A percentile compares a stretch with the other conserved stretches of the same genome.
These are phyloP conservation scores for Seriola aureovittata DNA, from an alignment of 2,113 vertebrate genomes.

Conservation along the genomic window DNA sequence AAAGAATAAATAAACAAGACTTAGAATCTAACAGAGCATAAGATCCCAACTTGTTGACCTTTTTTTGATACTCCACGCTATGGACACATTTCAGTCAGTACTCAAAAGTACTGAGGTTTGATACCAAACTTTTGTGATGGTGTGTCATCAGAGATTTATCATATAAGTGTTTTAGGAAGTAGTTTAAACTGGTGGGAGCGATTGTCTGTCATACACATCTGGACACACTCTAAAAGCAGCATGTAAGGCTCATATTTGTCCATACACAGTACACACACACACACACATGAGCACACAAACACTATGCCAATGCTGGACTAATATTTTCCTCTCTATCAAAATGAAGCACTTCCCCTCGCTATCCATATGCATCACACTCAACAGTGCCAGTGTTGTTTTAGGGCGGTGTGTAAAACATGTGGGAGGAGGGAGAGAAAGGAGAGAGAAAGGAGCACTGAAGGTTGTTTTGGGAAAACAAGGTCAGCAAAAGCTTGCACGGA, in stretches of 20 bases:
- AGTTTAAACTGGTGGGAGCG: slow-evolving; percentile 11
- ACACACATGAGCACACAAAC: slow-evolving; percentile 39
- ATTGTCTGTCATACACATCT: slow-evolving; percentile 19
- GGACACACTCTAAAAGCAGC: slow-evolving; percentile 10
- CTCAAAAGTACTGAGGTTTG: not conserved
- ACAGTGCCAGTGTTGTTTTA: slow-evolving; percentile 58
- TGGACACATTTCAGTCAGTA: not conserved
- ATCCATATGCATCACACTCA: slow-evolving; percentile 68
- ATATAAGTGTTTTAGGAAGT: not conserved
- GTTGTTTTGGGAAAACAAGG: slow-evolving; percentile 22
- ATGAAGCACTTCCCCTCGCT: slow-evolving; percentile 55
- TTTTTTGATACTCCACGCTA: not conserved
- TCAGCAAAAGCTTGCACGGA: not conserved
- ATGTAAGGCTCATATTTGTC: slow-evolving; percentile 29
- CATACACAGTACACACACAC: slow-evolving; percentile 5
- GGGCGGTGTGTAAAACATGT: slow-evolving; percentile 35
- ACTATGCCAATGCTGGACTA: slow-evolving; percentile 50
- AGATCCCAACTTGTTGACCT: not conserved
- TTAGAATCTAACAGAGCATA: not conserved
- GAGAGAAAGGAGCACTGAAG: slow-evolving; percentile 8
- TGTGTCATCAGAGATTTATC: not conserved
- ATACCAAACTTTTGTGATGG: not conserved
- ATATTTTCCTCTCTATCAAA: slow-evolving; percentile 72
- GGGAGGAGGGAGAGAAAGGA: slow-evolving; percentile 30
- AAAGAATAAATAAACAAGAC: not conserved